These are phyloP conservation scores for Polylopha cassiicola DNA, from an alignment of 2,888 invertebrate genomes.

Conservation along the genomic window DNA sequence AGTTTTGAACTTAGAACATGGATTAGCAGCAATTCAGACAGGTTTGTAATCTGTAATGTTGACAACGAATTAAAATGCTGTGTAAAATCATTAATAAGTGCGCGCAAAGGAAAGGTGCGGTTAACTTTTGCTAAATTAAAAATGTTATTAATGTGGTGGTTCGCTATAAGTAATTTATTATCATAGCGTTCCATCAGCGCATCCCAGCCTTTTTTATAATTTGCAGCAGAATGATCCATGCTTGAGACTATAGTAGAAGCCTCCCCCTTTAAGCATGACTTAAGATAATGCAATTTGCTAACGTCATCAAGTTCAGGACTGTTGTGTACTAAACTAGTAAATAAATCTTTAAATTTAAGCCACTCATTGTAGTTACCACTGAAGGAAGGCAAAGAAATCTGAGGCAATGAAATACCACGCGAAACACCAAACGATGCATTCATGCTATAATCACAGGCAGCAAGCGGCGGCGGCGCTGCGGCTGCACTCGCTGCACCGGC, in stretches of 20 bases:
- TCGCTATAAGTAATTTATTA: constrained; percentile 1
- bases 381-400: background rate
- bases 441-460: too few species aligned
- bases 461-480: too few species aligned
- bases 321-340: background rate
- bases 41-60: background rate
- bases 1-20: constrained; percentile 4
- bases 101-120: background rate
- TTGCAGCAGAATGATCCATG: background rate
- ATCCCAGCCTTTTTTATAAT: background rate
- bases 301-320: background rate
- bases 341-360: constrained; percentile 1
- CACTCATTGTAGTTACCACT: background rate
- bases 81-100: constrained; percentile 3
- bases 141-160: constrained; percentile 1
- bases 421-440: too few species aligned
- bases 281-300: background rate
- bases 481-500: background rate
- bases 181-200: background rate
- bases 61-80: background rate
- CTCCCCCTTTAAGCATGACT: constrained; percentile 1
- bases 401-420: background rate
- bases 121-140: constrained; percentile 1
- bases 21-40: constrained; percentile 1
- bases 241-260: background rate